Evolutionary conservation across 2,888 invertebrate species (phyloP).

Genomic region (Caradrina kadenii): DNA sequence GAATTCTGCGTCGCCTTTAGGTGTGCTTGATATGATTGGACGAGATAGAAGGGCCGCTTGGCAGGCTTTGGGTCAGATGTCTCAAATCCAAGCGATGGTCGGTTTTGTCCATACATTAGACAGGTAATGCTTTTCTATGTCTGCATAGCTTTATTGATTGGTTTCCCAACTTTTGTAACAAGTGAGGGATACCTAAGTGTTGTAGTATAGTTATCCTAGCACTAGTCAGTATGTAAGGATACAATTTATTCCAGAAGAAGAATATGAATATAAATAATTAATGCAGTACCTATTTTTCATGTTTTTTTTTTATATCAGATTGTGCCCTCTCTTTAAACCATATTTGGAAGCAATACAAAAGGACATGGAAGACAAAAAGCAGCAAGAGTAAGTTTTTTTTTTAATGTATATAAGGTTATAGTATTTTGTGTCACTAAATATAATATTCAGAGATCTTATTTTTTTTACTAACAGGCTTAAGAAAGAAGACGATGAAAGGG

Average conservation of each 20-base stretch:
- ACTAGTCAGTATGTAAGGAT: too few species aligned
- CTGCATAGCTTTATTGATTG: neutral
- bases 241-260: too few species aligned
- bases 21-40: slow-evolving; percentile 98
- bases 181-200: too few species aligned
- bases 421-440: neutral
- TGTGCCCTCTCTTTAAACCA: slow-evolving; percentile 97
- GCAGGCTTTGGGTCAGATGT: slow-evolving; percentile 97
- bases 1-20: slow-evolving; percentile 94
- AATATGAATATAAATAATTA: too few species aligned
- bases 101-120: slow-evolving; percentile 97
- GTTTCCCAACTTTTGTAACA: neutral
- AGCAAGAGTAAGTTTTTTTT: slow-evolving; percentile 77
- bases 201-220: too few species aligned
- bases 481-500: slow-evolving; percentile 90
- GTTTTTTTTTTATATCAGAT: slow-evolving; percentile 77
- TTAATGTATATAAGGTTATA: neutral
- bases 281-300: neutral
- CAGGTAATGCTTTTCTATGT: slow-evolving; percentile 76
- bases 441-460: neutral
- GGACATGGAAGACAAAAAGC: slow-evolving; percentile 95
- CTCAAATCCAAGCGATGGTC: slow-evolving; percentile 96
- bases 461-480: slow-evolving; percentile 75
- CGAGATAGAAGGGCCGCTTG: slow-evolving; percentile 97
- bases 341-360: slow-evolving; percentile 97